A percentile compares a stretch with the other conserved stretches of the same genome.
Conservation (phyloP, 2,888 invertebrate genomes). For the Coelopa pilipes region DNA sequence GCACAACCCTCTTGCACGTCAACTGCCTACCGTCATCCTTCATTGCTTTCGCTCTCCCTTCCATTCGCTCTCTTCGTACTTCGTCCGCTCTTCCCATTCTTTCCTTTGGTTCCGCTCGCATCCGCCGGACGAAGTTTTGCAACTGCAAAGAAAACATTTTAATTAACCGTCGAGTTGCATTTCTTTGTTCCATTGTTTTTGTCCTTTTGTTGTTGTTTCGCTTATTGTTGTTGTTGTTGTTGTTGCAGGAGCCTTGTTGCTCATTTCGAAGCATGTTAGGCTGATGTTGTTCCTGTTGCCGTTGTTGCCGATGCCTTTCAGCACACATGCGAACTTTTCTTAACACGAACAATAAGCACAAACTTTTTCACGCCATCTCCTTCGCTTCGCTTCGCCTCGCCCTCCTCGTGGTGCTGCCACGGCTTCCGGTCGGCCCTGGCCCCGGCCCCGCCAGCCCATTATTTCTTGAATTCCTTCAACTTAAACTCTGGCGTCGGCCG, state of each 20-base stretch:
- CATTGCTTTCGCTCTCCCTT: background rate
- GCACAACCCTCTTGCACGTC: background rate
- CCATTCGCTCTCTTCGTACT: background rate
- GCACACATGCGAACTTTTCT: too few relatives aligned
- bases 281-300: too few relatives aligned
- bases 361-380: too few relatives aligned
- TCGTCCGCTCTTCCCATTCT: too few relatives aligned
- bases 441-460: background rate
- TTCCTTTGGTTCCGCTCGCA: background rate
- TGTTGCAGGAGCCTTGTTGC: background rate
- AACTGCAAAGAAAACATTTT: conserved; percentile 31
- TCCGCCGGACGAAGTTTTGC: conserved; percentile 15
- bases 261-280: background rate
- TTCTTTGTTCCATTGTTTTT: too few relatives aligned
- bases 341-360: too few relatives aligned
- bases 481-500: too few relatives aligned
- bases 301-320: too few relatives aligned
- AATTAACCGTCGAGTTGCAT: conserved; percentile 25
- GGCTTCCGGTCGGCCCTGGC: background rate
- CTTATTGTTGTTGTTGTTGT: conserved; percentile 1
- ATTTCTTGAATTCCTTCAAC: background rate
- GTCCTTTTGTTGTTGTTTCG: background rate
- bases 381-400: too few relatives aligned
- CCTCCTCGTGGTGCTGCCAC: background rate
- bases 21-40: background rate